phyloP scores from a whole-genome alignment of 2,797 vertebrate species.

The Chlorospingus semifuscus region DNA sequence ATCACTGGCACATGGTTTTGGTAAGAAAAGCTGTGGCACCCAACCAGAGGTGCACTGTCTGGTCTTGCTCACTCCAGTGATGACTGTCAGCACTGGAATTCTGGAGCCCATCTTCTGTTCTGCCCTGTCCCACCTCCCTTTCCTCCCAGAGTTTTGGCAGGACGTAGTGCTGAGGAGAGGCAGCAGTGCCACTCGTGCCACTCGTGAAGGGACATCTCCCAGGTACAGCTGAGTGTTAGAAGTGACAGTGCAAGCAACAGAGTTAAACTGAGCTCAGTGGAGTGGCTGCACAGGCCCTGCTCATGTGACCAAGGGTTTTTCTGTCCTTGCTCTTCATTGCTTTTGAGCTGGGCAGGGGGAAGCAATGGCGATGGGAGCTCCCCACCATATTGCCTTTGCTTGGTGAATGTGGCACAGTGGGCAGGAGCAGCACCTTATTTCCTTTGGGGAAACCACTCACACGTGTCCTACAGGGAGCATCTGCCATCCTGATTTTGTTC shows the following conservation, averaged over 20 bases:
- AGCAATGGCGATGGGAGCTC: neutral
- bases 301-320: fast-evolving
- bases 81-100: neutral
- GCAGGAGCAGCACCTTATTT: neutral
- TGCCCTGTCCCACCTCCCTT: fast-evolving
- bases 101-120: no score
- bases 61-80: neutral
- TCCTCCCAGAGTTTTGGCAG: neutral
- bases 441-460: neutral
- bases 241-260: neutral
- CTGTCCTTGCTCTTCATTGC: neutral
- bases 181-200: neutral
- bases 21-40: fast-evolving
- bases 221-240: neutral
- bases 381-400: neutral
- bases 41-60: neutral
- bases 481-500: neutral
- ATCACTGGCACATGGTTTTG: fast-evolving
- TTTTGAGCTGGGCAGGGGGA: neutral
- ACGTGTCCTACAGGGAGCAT: neutral
- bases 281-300: fast-evolving
- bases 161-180: fast-evolving
- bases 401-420: fast-evolving
- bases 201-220: neutral
- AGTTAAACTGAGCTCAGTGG: neutral